Evolutionary conservation across 2,797 vertebrate species (phyloP).

Genomic region (Myotis pilosus): DNA sequence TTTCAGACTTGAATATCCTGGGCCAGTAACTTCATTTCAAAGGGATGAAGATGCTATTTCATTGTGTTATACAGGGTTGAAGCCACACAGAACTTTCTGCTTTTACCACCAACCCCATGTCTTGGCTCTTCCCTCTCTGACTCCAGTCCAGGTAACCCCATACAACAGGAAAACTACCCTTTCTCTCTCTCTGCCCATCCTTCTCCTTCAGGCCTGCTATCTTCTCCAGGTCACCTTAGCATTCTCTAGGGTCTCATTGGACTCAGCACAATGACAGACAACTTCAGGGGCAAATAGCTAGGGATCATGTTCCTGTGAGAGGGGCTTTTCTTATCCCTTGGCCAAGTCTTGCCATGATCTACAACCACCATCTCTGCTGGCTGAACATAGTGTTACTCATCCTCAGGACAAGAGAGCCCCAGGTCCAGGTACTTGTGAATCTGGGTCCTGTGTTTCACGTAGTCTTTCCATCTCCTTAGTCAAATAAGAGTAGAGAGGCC

Average conservation of each 20-base stretch:
- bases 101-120: neutral
- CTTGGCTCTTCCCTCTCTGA: neutral
- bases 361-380: neutral
- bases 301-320: neutral
- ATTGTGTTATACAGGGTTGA: neutral
- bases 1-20: constrained; percentile 37
- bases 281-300: neutral
- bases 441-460: neutral
- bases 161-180: neutral
- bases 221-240: neutral
- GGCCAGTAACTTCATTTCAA: neutral
- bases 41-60: neutral
- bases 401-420: neutral
- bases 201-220: neutral
- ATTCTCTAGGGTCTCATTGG: neutral
- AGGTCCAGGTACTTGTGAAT: neutral
- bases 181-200: neutral
- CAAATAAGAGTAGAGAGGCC: neutral
- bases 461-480: neutral
- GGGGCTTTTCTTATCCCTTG: neutral
- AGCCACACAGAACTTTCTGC: neutral
- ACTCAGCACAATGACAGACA: neutral
- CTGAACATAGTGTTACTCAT: neutral
- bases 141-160: neutral
- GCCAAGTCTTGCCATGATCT: neutral